Evolutionary conservation across 2,888 invertebrate species (phyloP).

Genomic region (Agrotis puta): DNA sequence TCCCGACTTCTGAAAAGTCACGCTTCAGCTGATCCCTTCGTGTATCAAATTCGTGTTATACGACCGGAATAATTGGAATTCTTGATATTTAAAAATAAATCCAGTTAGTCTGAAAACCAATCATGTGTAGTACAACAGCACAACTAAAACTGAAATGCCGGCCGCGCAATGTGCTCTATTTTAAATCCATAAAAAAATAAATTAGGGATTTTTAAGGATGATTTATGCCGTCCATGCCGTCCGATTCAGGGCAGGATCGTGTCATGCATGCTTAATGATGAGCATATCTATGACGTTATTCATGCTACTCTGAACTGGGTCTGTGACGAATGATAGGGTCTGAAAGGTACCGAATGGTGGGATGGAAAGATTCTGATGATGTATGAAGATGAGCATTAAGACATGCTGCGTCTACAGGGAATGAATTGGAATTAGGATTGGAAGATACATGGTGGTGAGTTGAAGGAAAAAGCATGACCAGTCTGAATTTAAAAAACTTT

Average conservation of each 20-base stretch:
- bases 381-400: background rate
- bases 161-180: background rate
- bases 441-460: background rate
- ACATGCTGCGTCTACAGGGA: background rate
- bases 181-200: conserved; percentile 22
- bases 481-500: too few species aligned
- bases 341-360: background rate
- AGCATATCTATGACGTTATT: conserved; percentile 9
- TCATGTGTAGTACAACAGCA: background rate
- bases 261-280: conserved; percentile 19
- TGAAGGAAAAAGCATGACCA: too few species aligned
- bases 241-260: conserved; percentile 26
- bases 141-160: background rate
- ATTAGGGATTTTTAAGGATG: conserved; percentile 27
- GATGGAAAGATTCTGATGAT: background rate
- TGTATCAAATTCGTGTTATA: too few species aligned
- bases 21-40: too few species aligned
- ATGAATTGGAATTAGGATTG: background rate
- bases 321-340: conserved; percentile 7
- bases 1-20: too few species aligned
- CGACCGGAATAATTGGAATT: too few species aligned
- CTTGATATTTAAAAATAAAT: too few species aligned
- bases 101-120: too few species aligned
- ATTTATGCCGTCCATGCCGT: conserved; percentile 27
- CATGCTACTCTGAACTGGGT: background rate